Base-by-base conservation (phyloP, 1,140 invertebrate species). In the Bicyclus anynana region DNA sequence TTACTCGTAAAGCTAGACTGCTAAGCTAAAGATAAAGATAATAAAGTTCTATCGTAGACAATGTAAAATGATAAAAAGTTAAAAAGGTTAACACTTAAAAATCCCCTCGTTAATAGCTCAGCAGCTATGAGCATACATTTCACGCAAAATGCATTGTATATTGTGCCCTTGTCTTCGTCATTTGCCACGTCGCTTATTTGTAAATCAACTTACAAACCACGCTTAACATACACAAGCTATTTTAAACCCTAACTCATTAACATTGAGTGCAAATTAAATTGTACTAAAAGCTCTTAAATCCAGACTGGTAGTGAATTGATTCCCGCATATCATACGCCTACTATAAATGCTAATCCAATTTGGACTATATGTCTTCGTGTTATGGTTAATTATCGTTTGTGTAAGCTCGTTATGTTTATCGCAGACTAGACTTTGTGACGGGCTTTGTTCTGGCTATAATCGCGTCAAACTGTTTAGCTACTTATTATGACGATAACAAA, bases 361-460 rank as follows among this genome's bases (percentile, higher is more conserved):
- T 49, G 7, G 14, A 54, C 52, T 35, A 42, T 60, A 54, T 12
- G 2, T 12, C 1, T 9, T 42, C 23, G 6, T 7, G 2, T 18
- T n/a, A 44, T 33, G 58, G 58, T 42, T 54, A 13, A 48, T 16
- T 42, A 42, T 60, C 18, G 12, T 16, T 10, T 35, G 26, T 23
- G 20, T 16, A 9, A 17, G 2, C 27, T 27, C 33, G 50, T 53
- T 48, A 44, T 26, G 52, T 59, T 49, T 27, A 23, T 44, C 26
- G 49, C n/a, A 38, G 26, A 16, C 37, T 53, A 61, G 55, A 64
- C 47, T 61, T 59, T 52, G 65, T 71, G 68, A 67, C 59, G 53
- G 52, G 64, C 59, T 60, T 71, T 67, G 68, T 67, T 38, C 59
- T 49, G 23, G 37, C 17, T 63, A 53, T 74, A 68, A 74, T 74